Evolutionary conservation across 2,113 vertebrate species (phyloP).

Genomic region (Proteles cristata): DNA sequence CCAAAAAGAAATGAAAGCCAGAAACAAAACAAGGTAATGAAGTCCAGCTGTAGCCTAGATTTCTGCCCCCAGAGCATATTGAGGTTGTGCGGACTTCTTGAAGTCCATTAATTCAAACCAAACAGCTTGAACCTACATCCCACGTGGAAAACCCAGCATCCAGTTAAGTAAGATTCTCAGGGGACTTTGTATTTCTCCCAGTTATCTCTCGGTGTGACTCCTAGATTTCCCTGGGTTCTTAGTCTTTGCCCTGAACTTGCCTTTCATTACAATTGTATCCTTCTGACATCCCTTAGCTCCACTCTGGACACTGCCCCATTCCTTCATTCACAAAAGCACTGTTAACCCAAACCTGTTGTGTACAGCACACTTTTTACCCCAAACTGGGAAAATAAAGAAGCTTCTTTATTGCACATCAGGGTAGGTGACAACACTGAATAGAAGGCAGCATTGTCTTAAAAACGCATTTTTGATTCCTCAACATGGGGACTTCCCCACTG

Average conservation of each 20-base stretch:
- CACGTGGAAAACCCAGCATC: neutral
- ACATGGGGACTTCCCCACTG: neutral
- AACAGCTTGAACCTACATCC: neutral
- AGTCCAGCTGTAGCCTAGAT: neutral
- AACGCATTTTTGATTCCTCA: neutral
- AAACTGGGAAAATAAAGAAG: neutral
- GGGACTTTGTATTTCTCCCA: neutral
- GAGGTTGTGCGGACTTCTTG: neutral
- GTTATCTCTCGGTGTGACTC: neutral
- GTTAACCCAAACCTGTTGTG: neutral
- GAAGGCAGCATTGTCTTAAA: neutral
- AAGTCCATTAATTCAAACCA: neutral
- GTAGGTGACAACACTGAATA: neutral
- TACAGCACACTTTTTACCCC: neutral
- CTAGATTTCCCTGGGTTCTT: neutral
- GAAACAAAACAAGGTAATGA: neutral
- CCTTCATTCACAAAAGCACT: neutral
- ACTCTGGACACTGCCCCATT: neutral
- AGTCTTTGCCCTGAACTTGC: neutral
- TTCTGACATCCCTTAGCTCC: neutral
- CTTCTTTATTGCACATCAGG: neutral
- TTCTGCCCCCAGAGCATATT: neutral
- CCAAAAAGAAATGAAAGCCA: neutral
- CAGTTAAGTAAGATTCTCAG: neutral
- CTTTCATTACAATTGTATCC: neutral